phyloP scores from a whole-genome alignment of 2,888 invertebrate species.

The Dioctria rufipes region DNA sequence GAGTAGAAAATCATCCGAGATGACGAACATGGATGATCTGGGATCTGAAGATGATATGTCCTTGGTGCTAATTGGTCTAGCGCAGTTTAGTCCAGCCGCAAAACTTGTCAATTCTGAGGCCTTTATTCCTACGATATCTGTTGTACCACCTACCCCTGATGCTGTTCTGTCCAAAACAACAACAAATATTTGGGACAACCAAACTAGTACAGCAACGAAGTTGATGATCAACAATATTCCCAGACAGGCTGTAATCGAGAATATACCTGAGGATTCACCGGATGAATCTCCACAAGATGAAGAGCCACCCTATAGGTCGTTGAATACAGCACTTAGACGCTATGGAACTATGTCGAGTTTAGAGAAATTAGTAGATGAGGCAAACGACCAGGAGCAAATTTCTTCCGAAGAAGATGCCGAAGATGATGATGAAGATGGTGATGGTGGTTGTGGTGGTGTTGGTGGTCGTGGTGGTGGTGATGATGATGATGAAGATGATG shows the following conservation, averaged over 20 bases:
- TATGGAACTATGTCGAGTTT: conserved; percentile 83
- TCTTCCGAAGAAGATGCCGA: conserved; percentile 71
- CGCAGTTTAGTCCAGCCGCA: conserved; percentile 73
- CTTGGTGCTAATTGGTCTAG: conserved; percentile 78
- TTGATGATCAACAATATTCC: conserved; percentile 68
- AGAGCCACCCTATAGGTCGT: conserved; percentile 82
- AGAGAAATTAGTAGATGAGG: conserved; percentile 76
- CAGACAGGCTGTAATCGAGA: conserved; percentile 67
- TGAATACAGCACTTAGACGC: conserved; percentile 73
- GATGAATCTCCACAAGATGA: conserved; percentile 81
- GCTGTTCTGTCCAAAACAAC: conserved; percentile 68
- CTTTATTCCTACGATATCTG: conserved; percentile 79
- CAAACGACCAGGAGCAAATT: conserved; percentile 70
- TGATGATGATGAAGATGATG: conserved; percentile 56
- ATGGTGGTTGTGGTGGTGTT: conserved; percentile 23
- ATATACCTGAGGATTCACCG: conserved; percentile 76
- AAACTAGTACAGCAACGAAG: conserved; percentile 70
- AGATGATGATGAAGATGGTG: conserved; percentile 57
- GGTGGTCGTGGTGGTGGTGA: too few species aligned
- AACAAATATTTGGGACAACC: conserved; percentile 70
- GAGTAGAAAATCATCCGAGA: background rate
- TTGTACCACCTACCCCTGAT: conserved; percentile 84
- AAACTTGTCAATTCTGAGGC: conserved; percentile 73
- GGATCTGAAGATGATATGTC: conserved; percentile 78
- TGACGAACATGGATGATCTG: conserved; percentile 65